A percentile compares a stretch with the other conserved stretches of the same genome.
Evolutionary conservation across 2,888 invertebrate species (phyloP).

Genomic region (Nemotelus nigrinus): DNA sequence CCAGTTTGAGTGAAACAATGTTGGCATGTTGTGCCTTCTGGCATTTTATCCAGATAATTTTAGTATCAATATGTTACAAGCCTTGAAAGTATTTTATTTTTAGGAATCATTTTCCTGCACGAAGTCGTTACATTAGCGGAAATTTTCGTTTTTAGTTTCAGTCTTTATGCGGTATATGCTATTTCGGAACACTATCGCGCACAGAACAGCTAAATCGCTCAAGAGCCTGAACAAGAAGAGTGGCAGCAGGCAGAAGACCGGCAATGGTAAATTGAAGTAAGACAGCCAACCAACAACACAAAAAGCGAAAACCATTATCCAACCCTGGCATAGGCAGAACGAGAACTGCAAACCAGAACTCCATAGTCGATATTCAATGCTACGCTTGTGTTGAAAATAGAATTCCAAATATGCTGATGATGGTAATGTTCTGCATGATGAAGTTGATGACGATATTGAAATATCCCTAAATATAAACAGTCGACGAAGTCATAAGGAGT

Average conservation of each 20-base stretch:
- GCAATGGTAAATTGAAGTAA: neutral
- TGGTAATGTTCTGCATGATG: neutral
- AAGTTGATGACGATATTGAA: constrained; percentile 36
- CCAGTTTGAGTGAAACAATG: neutral
- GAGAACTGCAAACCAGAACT: neutral
- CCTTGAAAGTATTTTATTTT: constrained; percentile 36
- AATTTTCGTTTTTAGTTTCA: constrained; percentile 30
- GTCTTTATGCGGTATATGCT: constrained; percentile 20
- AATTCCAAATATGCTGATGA: constrained; percentile 42
- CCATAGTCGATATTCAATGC: constrained; percentile 24
- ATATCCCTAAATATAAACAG: constrained; percentile 38
- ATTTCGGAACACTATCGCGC: neutral
- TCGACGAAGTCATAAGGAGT: neutral
- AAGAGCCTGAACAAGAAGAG: too few species aligned
- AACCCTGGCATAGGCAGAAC: neutral
- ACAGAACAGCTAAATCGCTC: too few species aligned
- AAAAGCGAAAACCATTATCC: neutral
- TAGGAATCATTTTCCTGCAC: constrained; percentile 39
- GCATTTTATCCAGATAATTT: constrained; percentile 39
- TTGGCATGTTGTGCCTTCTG: constrained; percentile 21
- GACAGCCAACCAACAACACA: neutral
- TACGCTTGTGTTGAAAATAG: constrained; percentile 31
- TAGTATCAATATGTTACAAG: constrained; percentile 28
- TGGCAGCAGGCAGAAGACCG: neutral
- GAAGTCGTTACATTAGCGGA: constrained; percentile 21